These are phyloP conservation scores for Platysternon megacephalum DNA, from an alignment of 2,113 vertebrate genomes.

Conservation along the genomic window DNA sequence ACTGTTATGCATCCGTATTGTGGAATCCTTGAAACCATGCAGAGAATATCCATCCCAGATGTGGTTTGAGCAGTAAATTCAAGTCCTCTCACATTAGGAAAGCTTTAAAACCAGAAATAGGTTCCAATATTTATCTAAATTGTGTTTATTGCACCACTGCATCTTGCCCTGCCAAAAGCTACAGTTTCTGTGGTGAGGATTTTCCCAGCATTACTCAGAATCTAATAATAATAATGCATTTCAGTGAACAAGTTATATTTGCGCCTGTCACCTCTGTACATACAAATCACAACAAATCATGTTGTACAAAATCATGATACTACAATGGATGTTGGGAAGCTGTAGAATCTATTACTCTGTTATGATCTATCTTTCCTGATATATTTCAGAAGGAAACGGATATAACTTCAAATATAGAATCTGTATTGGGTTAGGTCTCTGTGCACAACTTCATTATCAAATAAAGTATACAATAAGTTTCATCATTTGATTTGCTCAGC, in stretches of 20 bases:
- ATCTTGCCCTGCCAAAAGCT: neutral
- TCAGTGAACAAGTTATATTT: neutral
- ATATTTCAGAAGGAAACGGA: constrained; percentile 9
- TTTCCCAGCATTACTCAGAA: neutral
- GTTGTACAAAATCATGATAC: neutral
- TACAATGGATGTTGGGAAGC: neutral
- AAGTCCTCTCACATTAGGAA: neutral
- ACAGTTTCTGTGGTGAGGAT: rapidly evolving
- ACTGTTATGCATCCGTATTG: neutral
- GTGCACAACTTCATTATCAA: neutral
- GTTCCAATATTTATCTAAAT: neutral
- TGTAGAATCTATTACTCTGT: neutral
- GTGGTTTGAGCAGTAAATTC: neutral
- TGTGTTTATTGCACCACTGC: neutral
- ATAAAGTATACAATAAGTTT: neutral
- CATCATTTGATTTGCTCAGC: no score
- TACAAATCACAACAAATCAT: neutral
- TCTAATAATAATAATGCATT: neutral
- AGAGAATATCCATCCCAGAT: neutral
- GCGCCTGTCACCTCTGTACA: neutral
- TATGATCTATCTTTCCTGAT: neutral
- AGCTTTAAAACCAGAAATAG: neutral
- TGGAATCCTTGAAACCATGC: neutral
- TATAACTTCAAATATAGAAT: neutral
- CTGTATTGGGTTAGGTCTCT: constrained; percentile 5